phyloP scores from a whole-genome alignment of 2,797 vertebrate genomes.

The Acanthurus lineatus region DNA sequence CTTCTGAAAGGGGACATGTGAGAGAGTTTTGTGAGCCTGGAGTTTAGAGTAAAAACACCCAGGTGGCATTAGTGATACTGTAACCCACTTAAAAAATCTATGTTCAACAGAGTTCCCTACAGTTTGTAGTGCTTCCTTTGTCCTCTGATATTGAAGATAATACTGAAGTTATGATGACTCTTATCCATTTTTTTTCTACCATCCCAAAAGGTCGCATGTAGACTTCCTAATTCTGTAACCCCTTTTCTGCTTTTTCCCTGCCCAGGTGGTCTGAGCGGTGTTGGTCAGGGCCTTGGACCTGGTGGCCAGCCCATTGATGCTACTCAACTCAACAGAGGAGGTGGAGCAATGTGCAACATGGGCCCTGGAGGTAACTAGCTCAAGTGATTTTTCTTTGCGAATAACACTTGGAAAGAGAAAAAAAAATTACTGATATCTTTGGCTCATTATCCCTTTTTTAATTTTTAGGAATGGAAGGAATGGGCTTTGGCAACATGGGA shows the following conservation, averaged over 20 bases:
- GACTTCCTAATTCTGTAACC: neutral
- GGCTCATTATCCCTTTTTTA: slow-evolving; percentile 40
- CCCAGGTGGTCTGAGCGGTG: slow-evolving; percentile 95
- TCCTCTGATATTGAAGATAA: neutral
- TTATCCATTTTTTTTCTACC: neutral
- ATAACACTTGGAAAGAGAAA: neutral
- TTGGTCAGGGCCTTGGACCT: slow-evolving; percentile 96
- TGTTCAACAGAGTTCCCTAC: neutral
- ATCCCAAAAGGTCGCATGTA: neutral
- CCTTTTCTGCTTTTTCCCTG: neutral
- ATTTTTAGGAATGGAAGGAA: slow-evolving; percentile 94
- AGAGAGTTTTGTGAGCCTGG: no score
- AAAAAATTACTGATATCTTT: accelerated
- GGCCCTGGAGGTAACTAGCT: slow-evolving; percentile 88
- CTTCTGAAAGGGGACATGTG: no score
- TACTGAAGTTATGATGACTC: neutral
- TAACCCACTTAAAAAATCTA: neutral
- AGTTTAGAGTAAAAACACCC: neutral
- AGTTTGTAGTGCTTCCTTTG: neutral
- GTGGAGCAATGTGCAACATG: slow-evolving; percentile 92
- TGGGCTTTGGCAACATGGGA: slow-evolving; percentile 94
- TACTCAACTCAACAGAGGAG: slow-evolving; percentile 93
- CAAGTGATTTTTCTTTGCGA: neutral
- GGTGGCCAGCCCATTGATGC: slow-evolving; percentile 98
- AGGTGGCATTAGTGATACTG: neutral